These are phyloP conservation scores for Chelon labrosus DNA, from an alignment of 2,797 vertebrate genomes.

Conservation along the genomic window DNA sequence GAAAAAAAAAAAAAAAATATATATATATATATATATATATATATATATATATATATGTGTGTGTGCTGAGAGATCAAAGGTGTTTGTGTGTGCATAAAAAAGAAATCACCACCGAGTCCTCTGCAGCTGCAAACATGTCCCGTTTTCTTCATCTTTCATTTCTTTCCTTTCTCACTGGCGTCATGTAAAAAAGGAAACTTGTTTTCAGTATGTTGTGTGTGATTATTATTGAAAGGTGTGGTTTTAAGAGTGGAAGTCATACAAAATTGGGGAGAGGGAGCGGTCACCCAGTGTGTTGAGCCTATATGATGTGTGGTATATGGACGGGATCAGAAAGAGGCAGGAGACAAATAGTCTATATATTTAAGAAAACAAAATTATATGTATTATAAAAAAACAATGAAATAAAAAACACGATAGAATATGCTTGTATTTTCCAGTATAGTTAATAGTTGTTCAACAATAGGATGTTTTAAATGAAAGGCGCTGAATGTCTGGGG, in stretches of 20 bases:
- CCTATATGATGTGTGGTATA: conserved; percentile 46
- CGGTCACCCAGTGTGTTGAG: conserved; percentile 39
- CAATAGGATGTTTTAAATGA: conserved; percentile 75
- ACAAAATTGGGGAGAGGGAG: conserved; percentile 35
- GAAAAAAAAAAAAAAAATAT: conserved; percentile 18
- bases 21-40: too few species aligned
- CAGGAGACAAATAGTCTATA: conserved; percentile 63
- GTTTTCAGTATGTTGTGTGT: conserved; percentile 60
- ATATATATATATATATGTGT: too few species aligned
- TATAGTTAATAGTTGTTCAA: conserved; percentile 77
- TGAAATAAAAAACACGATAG: conserved; percentile 68
- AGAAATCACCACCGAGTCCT: conserved; percentile 29
- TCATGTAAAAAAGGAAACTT: conserved; percentile 58
- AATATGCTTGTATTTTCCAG: conserved; percentile 85
- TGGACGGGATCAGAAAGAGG: conserved; percentile 52
- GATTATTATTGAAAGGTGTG: conserved; percentile 61
- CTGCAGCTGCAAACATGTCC: conserved; percentile 41
- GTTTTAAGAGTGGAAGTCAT: conserved; percentile 50
- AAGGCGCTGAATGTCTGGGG: conserved; percentile 79
- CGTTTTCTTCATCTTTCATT: conserved; percentile 42
- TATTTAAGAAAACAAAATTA: conserved; percentile 54
- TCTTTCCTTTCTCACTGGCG: conserved; percentile 35
- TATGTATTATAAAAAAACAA: conserved; percentile 39
- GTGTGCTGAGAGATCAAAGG: conserved; percentile 26
- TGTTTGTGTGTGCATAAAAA: conserved; percentile 31